Evolutionary conservation across 2,797 vertebrate species (phyloP).

Genomic region (Margarornis squamiger): DNA sequence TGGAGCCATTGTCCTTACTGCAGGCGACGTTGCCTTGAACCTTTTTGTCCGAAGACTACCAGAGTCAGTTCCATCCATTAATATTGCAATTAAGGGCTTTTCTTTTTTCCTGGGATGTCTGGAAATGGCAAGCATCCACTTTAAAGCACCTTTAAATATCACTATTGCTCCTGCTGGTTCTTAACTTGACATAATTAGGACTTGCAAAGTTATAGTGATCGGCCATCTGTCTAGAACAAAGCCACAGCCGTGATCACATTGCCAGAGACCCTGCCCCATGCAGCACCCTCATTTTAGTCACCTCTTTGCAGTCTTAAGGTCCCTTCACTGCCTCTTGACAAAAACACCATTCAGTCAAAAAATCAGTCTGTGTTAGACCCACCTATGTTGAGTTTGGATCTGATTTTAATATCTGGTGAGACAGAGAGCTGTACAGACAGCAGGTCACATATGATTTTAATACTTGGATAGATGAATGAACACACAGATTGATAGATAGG

Average conservation of each 20-base stretch:
- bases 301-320: not conserved
- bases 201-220: constrained; percentile 43
- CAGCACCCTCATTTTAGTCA: constrained; percentile 3
- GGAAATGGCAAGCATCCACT: constrained; percentile 45
- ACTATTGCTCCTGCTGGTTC: constrained; percentile 40
- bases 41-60: constrained; percentile 39
- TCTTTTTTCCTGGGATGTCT: constrained; percentile 17
- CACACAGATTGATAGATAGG: constrained; percentile 15
- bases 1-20: constrained; percentile 53
- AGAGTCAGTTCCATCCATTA: constrained; percentile 29
- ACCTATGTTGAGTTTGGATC: constrained; percentile 1
- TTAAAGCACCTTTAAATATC: constrained; percentile 63
- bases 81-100: constrained; percentile 46
- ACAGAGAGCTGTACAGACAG: constrained; percentile 22
- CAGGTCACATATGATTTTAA: constrained; percentile 53
- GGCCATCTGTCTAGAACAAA: constrained; percentile 54
- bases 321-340: not conserved
- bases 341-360: not conserved
- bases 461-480: constrained; percentile 42
- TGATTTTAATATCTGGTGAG: constrained; percentile 39
- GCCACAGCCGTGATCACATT: not conserved
- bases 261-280: not conserved
- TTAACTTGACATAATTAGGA: constrained; percentile 55
- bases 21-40: constrained; percentile 5
- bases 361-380: not conserved